phyloP scores from a whole-genome alignment of 2,888 invertebrate genomes.

The Folsomia candida region DNA sequence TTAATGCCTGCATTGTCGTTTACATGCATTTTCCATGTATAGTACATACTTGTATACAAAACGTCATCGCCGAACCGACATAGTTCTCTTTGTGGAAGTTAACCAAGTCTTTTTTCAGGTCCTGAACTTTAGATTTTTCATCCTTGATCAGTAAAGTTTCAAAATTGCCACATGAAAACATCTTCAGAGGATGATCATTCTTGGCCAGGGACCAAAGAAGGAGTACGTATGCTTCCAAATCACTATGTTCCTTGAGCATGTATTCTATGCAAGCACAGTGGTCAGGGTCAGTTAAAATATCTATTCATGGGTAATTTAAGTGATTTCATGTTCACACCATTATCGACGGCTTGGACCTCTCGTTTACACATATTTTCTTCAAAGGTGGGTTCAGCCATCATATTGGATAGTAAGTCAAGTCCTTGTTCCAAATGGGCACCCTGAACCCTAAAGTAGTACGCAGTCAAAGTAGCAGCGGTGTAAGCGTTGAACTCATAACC shows the following conservation, averaged over 20 bases:
- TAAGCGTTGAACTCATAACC: constrained; percentile 15
- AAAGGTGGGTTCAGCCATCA: constrained; percentile 19
- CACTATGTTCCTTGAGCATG: not conserved
- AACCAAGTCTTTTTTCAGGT: not conserved
- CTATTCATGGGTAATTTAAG: too few species aligned
- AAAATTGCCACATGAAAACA: constrained; percentile 16
- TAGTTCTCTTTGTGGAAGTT: constrained; percentile 11
- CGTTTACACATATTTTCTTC: not conserved
- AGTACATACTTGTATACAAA: constrained; percentile 11
- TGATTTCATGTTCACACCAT: too few species aligned
- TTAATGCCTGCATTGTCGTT: too few species aligned
- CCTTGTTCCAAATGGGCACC: not conserved
- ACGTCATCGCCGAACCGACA: constrained; percentile 21
- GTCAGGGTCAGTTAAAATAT: too few species aligned
- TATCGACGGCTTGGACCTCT: constrained; percentile 24
- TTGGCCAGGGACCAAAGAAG: not conserved
- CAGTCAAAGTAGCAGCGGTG: constrained; percentile 11
- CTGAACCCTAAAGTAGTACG: not conserved
- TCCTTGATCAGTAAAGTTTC: constrained; percentile 11
- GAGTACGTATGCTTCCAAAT: not conserved
- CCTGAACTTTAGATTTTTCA: not conserved
- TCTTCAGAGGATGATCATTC: constrained; percentile 20
- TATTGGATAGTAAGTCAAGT: constrained; percentile 4
- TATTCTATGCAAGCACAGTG: too few species aligned
- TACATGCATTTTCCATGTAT: too few species aligned